phyloP scores from a whole-genome alignment of 2,888 invertebrate species.

The Hirudinaria manillensis region DNA sequence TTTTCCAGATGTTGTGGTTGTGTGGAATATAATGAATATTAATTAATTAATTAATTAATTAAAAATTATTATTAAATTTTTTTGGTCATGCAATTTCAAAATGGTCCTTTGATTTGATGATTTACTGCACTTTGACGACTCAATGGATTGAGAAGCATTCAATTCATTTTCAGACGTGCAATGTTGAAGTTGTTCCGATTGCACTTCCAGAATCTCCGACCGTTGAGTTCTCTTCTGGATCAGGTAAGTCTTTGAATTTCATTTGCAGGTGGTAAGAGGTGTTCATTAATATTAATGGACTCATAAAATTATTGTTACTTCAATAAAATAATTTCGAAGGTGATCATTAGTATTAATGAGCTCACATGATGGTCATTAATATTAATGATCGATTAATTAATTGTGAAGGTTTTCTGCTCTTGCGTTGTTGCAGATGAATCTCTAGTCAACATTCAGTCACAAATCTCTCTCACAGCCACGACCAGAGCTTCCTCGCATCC shows the following conservation, averaged over 20 bases:
- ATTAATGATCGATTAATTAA: background rate
- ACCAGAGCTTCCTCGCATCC: conserved; percentile 27
- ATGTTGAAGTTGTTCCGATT: conserved; percentile 26
- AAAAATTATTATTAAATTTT: background rate
- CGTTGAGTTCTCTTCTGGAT: conserved; percentile 27
- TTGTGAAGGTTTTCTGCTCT: conserved; percentile 3
- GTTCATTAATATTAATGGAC: too few species aligned
- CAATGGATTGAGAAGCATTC: background rate
- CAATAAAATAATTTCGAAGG: too few species aligned
- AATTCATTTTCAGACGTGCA: background rate
- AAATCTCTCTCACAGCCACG: conserved; percentile 23
- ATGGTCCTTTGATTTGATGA: background rate
- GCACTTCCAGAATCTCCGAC: conserved; percentile 25
- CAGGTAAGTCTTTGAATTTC: conserved; percentile 7
- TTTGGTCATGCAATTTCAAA: background rate
- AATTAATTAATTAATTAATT: background rate
- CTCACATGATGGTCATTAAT: conserved; percentile 6
- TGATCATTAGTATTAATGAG: too few species aligned
- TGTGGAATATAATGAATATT: too few species aligned
- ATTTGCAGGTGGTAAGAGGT: background rate
- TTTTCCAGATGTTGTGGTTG: too few species aligned
- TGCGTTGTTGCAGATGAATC: conserved; percentile 14
- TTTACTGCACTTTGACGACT: background rate
- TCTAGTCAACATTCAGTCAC: conserved; percentile 17
- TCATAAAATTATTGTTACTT: too few species aligned